A percentile compares a stretch with the other conserved stretches of the same genome.
Conservation (phyloP, 2,113 vertebrate genomes). For the Mirza zaza region DNA sequence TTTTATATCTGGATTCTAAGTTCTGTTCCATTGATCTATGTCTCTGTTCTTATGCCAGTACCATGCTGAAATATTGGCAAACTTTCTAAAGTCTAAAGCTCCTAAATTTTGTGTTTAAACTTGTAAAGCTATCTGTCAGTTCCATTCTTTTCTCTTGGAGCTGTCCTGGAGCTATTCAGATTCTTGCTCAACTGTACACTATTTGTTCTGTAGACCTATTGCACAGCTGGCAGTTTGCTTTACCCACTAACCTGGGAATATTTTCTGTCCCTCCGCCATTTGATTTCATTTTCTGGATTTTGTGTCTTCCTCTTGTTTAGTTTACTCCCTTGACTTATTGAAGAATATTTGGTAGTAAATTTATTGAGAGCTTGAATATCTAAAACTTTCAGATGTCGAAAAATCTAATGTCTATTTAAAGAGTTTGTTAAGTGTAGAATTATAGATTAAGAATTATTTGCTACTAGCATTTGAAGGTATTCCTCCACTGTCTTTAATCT, state of each 20-base stretch:
- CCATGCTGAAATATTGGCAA: background rate
- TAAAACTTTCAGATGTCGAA: background rate
- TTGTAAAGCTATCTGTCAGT: background rate
- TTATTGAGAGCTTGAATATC: background rate
- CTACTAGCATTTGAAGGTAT: background rate
- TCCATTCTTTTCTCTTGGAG: background rate
- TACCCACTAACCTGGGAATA: background rate
- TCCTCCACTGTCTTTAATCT: background rate
- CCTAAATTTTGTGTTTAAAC: background rate
- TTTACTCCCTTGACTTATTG: background rate
- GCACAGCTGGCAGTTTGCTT: background rate
- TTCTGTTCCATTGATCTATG: too few relatives aligned
- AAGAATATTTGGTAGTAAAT: background rate
- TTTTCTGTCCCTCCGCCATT: background rate
- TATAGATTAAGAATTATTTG: background rate
- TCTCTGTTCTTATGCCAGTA: too few relatives aligned
- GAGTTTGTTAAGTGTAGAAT: background rate
- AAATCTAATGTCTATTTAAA: background rate
- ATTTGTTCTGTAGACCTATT: background rate
- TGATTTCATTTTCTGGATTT: background rate
- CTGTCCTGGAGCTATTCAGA: background rate
- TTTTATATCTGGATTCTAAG: too few relatives aligned
- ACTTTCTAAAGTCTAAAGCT: background rate
- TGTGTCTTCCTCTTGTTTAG: background rate
- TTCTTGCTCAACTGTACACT: background rate